Percentiles rank a stretch among this genome's conserved stretches.
Conservation (phyloP, 2,888 invertebrate genomes). For the Latrodectus elegans region DNA sequence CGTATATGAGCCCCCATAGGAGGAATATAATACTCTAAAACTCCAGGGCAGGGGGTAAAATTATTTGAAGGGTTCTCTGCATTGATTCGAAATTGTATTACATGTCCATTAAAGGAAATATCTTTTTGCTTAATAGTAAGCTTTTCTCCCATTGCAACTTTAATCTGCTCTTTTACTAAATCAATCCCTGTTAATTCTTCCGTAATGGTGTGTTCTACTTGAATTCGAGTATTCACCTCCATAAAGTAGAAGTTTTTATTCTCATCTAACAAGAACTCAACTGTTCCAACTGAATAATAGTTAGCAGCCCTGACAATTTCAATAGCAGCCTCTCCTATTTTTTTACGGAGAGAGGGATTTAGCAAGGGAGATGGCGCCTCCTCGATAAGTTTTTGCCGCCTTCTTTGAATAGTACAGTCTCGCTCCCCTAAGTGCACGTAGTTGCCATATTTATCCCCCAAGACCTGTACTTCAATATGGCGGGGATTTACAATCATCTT, state of each 20-base stretch:
- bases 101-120: conserved; percentile 74
- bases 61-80: conserved; percentile 74
- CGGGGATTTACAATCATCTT: conserved; percentile 50
- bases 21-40: not conserved
- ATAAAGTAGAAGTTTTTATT: conserved; percentile 68
- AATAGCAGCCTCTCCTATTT: conserved; percentile 76
- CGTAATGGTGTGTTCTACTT: conserved; percentile 81
- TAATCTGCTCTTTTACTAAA: conserved; percentile 81
- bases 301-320: conserved; percentile 78
- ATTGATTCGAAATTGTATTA: conserved; percentile 70
- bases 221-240: conserved; percentile 74
- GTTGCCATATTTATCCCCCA: conserved; percentile 49
- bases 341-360: conserved; percentile 70
- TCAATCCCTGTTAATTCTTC: conserved; percentile 82
- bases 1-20: conserved; percentile 77
- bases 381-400: conserved; percentile 65
- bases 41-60: conserved; percentile 77
- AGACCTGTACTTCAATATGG: conserved; percentile 68
- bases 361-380: conserved; percentile 39
- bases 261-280: conserved; percentile 69
- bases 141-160: conserved; percentile 80
- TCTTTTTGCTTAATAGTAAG: conserved; percentile 79
- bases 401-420: conserved; percentile 67
- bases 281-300: conserved; percentile 79
- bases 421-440: conserved; percentile 59